Evolutionary conservation across 2,113 vertebrate genomes (phyloP), one percentile per base, ranked within the genome.

Genomic region (Nannobrachium achirus): DNA sequence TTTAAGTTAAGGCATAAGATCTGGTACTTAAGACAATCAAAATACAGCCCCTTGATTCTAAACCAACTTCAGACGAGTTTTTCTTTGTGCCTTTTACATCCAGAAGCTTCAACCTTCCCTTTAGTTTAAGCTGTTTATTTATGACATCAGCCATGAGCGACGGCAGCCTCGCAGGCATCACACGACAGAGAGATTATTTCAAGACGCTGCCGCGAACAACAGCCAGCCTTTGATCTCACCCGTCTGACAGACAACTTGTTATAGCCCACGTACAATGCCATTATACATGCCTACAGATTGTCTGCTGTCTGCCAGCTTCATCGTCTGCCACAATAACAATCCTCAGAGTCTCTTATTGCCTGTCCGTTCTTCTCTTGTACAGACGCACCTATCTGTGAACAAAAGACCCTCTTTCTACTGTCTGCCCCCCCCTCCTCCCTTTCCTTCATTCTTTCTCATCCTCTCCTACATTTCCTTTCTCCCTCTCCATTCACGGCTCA

Each of bases 271-370:
- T 80, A 77, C 78, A 81, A 84, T 81, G 63, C 58, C 65, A 71
- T 75, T 67, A 74, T 61, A 62, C 76, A 70, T 18, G 75, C 58
- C 81, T 76, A 79, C 76, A 78, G 78, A 88, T 87, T 79, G 71
- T 75, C 84, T 76, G 59, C 44, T 38, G 59, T 57, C 49, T 55
- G 67, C 71, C 74, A 71, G 75, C 56, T 71, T 85, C 79, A 90
- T 90, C 40, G 75, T 70, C 89, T 88, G 82, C 82, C 83, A 84
- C 65, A 15, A 81, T 73, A 88, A 90, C 84, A 88, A 89, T 90
- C 84, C 84, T 85, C 86, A 19, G 48, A 71, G 83, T 81, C 86
- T 85, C 87, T 86, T 89, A 87, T 90, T 89, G 83, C 83, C 83
- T 82, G 73, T 83, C 84, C 78, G 79, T 33, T 52, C 76, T 42